Evolutionary conservation across 2,113 vertebrate genomes (phyloP).

Genomic region (Proteles cristata): DNA sequence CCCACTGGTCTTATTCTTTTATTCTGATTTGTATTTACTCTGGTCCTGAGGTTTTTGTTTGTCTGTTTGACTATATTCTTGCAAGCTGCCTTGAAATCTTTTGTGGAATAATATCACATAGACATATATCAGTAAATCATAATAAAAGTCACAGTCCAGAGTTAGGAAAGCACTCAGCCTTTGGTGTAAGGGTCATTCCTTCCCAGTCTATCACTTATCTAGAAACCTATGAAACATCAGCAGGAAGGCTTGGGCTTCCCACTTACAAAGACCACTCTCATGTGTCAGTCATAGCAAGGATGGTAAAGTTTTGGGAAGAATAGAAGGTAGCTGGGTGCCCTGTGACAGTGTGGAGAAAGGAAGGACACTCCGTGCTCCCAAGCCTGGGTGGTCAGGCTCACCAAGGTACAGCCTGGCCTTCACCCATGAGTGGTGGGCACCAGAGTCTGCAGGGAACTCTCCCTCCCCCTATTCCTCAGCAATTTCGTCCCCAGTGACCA

Average conservation of each 20-base stretch:
- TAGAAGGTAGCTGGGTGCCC: neutral
- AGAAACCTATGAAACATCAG: neutral
- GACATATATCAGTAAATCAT: neutral
- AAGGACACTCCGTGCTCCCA: fast-evolving
- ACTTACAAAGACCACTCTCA: neutral
- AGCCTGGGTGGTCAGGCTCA: neutral
- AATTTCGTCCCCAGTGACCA: neutral
- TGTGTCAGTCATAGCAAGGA: neutral
- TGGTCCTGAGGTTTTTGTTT: neutral
- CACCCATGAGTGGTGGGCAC: fast-evolving
- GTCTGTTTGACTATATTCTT: neutral
- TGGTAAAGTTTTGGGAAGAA: neutral
- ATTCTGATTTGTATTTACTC: neutral
- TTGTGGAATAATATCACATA: neutral
- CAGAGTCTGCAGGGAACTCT: neutral
- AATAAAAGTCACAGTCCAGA: neutral
- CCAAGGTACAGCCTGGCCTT: no score
- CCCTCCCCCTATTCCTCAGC: neutral
- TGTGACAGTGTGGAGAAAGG: neutral
- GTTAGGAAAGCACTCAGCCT: neutral
- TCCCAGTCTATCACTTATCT: neutral
- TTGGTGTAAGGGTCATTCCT: neutral
- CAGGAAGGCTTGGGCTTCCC: neutral
- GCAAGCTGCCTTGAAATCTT: neutral
- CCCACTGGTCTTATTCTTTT: neutral